Base-by-base conservation (phyloP, 30 jellyfish, hydroid and myxozoan species). In the Pelagia noctiluca region DNA sequence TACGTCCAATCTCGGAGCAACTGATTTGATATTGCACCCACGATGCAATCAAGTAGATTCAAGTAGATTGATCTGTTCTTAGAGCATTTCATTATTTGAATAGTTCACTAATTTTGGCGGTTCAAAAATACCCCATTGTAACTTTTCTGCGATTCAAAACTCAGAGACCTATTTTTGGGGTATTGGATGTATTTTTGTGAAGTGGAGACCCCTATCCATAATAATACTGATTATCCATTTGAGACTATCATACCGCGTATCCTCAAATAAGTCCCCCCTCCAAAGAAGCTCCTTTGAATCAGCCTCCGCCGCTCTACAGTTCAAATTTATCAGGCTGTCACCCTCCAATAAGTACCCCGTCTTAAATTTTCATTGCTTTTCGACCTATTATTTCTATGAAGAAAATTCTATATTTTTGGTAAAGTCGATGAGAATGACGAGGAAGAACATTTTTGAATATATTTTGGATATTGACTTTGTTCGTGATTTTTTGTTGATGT, bases 21-120 rank as follows among this genome's bases (percentile, higher is more conserved):
- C 71, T 67, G 63, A 34, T 33, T 81, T 66, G 79, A 81, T 81
- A 54, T 49, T 81, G 89, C 91, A 65, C n/a, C 53, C 71, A 11
- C 24, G 46, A 72, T 72, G 53, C 82, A 26, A 8, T n/a, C n/a
- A n/a, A n/a, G n/a, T n/a, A n/a, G n/a, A n/a, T n/a, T n/a, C n/a
- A n/a, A n/a, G n/a, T n/a, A n/a, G n/a, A n/a, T n/a, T n/a, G n/a
- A n/a, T 32, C 80, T 60, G 47, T 60, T 63, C 54, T 72, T 63
- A 23, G 37, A 36, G 84, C 75, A 52, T 54, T 21, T 76, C 49
- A n/a, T n/a, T n/a, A n/a, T n/a, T n/a, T n/a, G n/a, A n/a, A n/a
- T n/a, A n/a, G n/a, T n/a, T n/a, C n/a, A n/a, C n/a, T n/a, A n/a
- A n/a, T n/a, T n/a, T n/a, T n/a, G n/a, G n/a, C n/a, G n/a, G n/a